phyloP scores from a whole-genome alignment of 1,140 invertebrate genomes.

The Diorhabda sublineata region DNA sequence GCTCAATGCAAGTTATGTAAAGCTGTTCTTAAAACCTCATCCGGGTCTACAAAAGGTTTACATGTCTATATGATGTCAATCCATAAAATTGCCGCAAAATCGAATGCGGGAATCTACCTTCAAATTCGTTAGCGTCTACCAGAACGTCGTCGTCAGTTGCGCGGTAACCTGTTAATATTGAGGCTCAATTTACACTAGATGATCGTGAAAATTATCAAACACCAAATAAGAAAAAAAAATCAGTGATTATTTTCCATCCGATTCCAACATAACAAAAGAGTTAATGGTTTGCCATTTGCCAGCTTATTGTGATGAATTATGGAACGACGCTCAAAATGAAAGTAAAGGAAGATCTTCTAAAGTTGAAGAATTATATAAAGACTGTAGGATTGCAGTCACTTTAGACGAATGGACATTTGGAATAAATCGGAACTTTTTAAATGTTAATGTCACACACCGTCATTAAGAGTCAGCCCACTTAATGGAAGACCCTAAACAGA shows the following conservation, averaged over 20 bases:
- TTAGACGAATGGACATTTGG: no score
- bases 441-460: neutral
- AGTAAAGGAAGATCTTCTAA: neutral
- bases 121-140: neutral
- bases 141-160: neutral
- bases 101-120: neutral
- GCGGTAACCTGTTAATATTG: neutral
- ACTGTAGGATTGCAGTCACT: neutral
- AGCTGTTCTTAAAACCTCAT: no score
- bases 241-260: neutral
- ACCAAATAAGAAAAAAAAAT: neutral
- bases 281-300: neutral
- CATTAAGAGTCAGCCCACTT: neutral
- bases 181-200: neutral
- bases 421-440: no score
- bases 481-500: neutral
- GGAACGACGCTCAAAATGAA: neutral
- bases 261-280: neutral
- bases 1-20: no score
- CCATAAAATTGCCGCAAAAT: neutral
- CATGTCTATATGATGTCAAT: neutral
- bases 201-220: neutral
- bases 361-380: neutral
- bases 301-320: slow-evolving; percentile 4
- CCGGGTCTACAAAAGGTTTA: no score